Base-by-base conservation (phyloP, 2,888 invertebrate species). In the Sinhomidia bicolor region DNA sequence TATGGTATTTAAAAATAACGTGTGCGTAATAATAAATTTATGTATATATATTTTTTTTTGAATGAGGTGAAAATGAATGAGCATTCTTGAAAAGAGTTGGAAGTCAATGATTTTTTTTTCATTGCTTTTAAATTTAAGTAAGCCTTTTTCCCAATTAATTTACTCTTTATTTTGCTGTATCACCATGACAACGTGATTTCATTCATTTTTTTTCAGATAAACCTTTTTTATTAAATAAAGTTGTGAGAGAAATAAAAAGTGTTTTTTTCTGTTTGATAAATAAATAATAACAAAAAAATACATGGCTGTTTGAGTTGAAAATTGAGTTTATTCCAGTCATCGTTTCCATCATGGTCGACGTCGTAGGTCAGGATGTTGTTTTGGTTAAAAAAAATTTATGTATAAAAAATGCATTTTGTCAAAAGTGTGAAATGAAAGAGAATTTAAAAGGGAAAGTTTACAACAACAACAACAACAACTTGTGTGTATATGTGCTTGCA, bases 351-450 rank as follows among this genome's bases (percentile, higher is more conserved):
- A 57, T 57, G 6, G 36, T 32, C 47, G 14, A 26, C 74, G 74
- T 74, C 74, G 74, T 74, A 74, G 74, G 74, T 74, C 74, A 26
- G 74, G 74, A 74, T 60, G 23, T 2, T 60, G 12, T 26, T 51
- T 14, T 36, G 29, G n/a, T 74, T 71, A 41, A 36, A n/a, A 17
- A 12, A 29, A 62, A 29, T n/a, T n/a, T n/a, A n/a, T n/a, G n/a
- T n/a, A 32, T n/a, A 26, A 32, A 65, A 65, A 65, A 65, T 65
- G 12, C 10, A 54, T 54, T 54, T 60, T 32, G n/a, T 65, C 12
- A 29, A 62, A 10, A 9, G n/a, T 32, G 5, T 68, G n/a, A 68
- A 36, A 41, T 65, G 62, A 68, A 68, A 68, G 68, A 26, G 60
- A 60, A 60, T 36, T 65, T 65, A 17, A 60, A 57, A 20, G 51